Evolutionary conservation across 1,140 invertebrate species (phyloP).

Genomic region (Notospermus geniculatus): DNA sequence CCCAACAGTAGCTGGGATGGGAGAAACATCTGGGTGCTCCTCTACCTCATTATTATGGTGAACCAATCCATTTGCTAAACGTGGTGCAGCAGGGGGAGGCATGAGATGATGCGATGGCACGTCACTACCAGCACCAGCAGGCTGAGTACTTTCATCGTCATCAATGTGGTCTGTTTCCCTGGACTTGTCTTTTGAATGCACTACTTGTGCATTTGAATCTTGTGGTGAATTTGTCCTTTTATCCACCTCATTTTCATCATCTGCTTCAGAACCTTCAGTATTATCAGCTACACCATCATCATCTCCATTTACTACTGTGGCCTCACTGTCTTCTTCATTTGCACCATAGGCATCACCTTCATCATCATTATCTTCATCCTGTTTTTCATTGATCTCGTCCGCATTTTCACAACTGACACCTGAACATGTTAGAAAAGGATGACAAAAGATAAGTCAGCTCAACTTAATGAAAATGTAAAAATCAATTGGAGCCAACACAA

Average conservation of each 20-base stretch:
- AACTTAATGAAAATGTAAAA: no score
- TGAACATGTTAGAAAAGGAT: no score
- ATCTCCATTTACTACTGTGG: conserved; percentile 9
- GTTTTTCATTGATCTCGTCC: neutral
- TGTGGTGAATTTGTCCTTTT: conserved; percentile 15
- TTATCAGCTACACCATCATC: conserved; percentile 12
- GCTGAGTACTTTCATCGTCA: no score
- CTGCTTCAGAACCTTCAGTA: conserved; percentile 23
- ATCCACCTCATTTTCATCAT: conserved; percentile 20
- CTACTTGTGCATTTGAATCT: conserved; percentile 14
- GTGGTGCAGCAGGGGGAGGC: neutral
- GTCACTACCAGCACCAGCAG: conserved; percentile 15
- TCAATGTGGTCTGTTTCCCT: conserved; percentile 18
- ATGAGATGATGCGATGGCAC: conserved; percentile 8
- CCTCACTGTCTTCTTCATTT: conserved; percentile 10
- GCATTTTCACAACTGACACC: conserved; percentile 8
- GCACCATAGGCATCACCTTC: conserved; percentile 7
- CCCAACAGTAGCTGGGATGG: no score
- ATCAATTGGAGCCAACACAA: no score
- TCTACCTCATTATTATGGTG: no score
- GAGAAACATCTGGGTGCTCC: neutral
- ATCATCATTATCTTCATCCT: conserved; percentile 7
- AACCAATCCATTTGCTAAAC: no score
- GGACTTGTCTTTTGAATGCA: conserved; percentile 11
- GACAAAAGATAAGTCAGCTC: no score